Evolutionary conservation across 1,140 invertebrate species (phyloP).

Genomic region (Hesperophylax magnus): DNA sequence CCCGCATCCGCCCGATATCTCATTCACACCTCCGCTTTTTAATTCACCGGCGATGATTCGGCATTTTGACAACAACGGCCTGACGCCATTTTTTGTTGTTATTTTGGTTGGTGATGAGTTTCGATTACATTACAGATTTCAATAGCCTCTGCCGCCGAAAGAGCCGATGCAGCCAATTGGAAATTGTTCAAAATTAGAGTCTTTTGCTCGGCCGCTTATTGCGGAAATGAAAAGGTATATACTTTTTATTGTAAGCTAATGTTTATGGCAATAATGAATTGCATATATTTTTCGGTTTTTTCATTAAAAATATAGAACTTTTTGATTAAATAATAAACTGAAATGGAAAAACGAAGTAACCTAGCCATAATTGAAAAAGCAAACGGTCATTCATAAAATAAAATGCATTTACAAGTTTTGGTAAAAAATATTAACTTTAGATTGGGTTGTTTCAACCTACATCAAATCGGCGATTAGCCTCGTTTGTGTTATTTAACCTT

Average conservation of each 20-base stretch:
- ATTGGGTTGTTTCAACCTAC: too few relatives aligned
- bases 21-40: constrained; percentile 55
- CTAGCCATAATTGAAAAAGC: neutral
- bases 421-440: too few relatives aligned
- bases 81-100: constrained; percentile 49
- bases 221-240: constrained; percentile 22
- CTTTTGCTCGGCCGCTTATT: neutral
- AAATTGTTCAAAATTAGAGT: constrained; percentile 13
- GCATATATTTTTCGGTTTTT: neutral
- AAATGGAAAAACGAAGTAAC: neutral
- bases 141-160: constrained; percentile 44
- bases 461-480: too few relatives aligned
- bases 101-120: constrained; percentile 56
- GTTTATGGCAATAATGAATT: neutral
- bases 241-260: neutral
- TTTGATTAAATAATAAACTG: neutral
- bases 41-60: constrained; percentile 56
- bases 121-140: constrained; percentile 50
- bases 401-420: too few relatives aligned
- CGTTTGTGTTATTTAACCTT: too few relatives aligned
- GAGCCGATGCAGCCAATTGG: constrained; percentile 31
- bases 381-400: neutral
- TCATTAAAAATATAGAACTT: too few relatives aligned
- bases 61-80: constrained; percentile 44
- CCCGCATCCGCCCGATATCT: constrained; percentile 31